Base-by-base conservation (phyloP, 2,888 invertebrate genomes). In the Entomobrya proxima region DNA sequence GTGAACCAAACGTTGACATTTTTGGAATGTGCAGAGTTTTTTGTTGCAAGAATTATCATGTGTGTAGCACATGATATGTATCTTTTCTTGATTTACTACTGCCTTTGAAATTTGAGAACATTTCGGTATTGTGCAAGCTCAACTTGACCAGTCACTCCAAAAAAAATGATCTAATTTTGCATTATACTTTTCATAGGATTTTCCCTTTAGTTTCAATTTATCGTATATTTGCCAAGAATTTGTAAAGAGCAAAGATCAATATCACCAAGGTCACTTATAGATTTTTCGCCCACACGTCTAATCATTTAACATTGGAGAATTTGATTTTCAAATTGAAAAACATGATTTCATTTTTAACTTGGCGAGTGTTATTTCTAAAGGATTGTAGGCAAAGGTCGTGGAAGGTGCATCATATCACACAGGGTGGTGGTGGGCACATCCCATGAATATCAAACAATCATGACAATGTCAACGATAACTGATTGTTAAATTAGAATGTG, bases 221-320 rank as follows among this genome's bases (percentile, higher is more conserved):
- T n/a, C n/a, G n/a, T n/a, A n/a, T n/a, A n/a, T n/a, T n/a, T n/a
- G n/a, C n/a, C n/a, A 69, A 47, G 72, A 72, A 47, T 69, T 69
- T 37, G 67, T 24, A 44, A 24, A 18, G 18, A 58, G 13, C 30
- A 1, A 75, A 40, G 79, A 85, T 79, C 74, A 85, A 72, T 47
- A 84, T 67, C 72, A 78, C 55, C 72, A 72, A 84, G 84, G 84
- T 85, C 79, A 75, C 47, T 78, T 74, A 55, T 35, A 61, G 18
- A 72, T 32, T 69, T 18, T 72, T 72, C 72, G 72, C 72, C 72
- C 50, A 72, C 72, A 72, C 72, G 4, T 13, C 1, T 13, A 40
- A 18, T 11, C 24, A n/a, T n/a, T n/a, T 18, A 37, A 67, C 67
- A 67, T 15, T 67, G 37, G 7, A 61, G 13, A 67, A 72, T 72